These are phyloP conservation scores for Karalla daura DNA, from an alignment of 2,797 vertebrate species.

Conservation along the genomic window DNA sequence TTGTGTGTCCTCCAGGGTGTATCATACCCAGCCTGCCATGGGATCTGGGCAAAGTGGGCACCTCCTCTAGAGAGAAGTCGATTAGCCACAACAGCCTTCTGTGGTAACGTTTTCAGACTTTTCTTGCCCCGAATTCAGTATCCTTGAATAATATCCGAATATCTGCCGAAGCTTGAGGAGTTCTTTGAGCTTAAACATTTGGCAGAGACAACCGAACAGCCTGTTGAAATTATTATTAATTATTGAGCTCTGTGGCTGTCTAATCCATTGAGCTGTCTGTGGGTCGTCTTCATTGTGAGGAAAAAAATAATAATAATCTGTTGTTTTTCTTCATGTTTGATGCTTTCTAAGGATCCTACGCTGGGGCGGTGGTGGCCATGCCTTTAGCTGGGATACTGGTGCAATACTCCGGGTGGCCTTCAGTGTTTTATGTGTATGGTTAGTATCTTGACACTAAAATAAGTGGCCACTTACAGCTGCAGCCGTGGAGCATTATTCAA, in stretches of 20 bases:
- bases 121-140: not conserved
- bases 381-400: constrained; percentile 95
- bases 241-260: too few relatives aligned
- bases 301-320: not conserved
- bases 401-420: constrained; percentile 96
- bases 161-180: not conserved
- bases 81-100: constrained; percentile 96
- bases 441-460: constrained; percentile 63
- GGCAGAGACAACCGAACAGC: not conserved
- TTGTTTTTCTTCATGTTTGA: constrained; percentile 25
- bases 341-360: constrained; percentile 90
- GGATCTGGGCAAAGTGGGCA: constrained; percentile 98
- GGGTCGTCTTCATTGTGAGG: too few relatives aligned
- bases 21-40: constrained; percentile 96
- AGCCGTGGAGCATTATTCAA: too few relatives aligned
- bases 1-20: constrained; percentile 86
- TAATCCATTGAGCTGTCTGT: too few relatives aligned
- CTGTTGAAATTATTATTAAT: too few relatives aligned
- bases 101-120: constrained; percentile 83
- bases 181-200: not conserved
- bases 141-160: not conserved
- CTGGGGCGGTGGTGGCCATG: constrained; percentile 96
- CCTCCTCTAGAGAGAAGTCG: constrained; percentile 96
- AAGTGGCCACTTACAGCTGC: not conserved
- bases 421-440: constrained; percentile 98